phyloP scores from a whole-genome alignment of 2,797 vertebrate species.

The Gymnoscopelus microlampas region DNA sequence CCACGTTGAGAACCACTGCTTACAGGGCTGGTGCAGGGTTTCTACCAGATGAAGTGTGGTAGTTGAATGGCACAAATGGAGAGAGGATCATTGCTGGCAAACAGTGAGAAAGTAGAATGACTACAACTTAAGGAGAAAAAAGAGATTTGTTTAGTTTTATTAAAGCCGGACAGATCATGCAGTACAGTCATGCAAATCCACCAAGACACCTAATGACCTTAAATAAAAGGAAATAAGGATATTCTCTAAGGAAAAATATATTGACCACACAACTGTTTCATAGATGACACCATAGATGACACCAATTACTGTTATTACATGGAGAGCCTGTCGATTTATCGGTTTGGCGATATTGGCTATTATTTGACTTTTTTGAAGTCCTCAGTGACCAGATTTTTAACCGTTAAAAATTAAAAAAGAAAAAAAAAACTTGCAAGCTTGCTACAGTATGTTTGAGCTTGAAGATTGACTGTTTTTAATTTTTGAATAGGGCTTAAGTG shows the following conservation, averaged over 20 bases:
- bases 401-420: no score
- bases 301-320: conserved; percentile 12
- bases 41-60: not conserved
- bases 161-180: conserved; percentile 1
- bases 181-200: conserved; percentile 19
- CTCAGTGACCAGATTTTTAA: no score
- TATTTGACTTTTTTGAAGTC: no score
- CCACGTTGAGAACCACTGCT: no score
- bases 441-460: no score
- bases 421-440: no score
- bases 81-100: not conserved
- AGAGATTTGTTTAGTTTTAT: conserved; percentile 9
- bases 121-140: not conserved
- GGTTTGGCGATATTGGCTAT: no score
- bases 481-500: no score
- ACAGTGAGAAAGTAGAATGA: not conserved
- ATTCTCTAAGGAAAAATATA: not conserved
- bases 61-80: not conserved
- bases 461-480: no score
- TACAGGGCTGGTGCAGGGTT: not conserved
- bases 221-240: conserved; percentile 1
- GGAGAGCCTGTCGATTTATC: no score
- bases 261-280: no score
- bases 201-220: not conserved
- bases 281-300: conserved; percentile 6